Conservation (phyloP, 1,140 invertebrate species). For the Nephila pilipes region DNA sequence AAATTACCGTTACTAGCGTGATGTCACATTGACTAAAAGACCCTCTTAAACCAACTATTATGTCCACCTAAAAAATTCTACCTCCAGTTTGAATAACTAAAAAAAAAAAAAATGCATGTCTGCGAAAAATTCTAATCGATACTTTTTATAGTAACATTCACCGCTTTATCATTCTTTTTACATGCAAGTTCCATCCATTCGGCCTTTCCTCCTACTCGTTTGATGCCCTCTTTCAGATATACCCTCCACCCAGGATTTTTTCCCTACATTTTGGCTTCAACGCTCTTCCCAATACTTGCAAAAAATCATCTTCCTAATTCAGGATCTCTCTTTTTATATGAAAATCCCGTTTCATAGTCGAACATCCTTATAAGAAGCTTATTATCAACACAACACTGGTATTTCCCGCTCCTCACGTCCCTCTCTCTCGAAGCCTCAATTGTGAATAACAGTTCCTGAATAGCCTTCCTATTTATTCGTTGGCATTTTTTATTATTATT, state of each 20-base stretch:
- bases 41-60: too few species aligned
- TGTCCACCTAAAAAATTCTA: neutral
- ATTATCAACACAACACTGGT: constrained; percentile 46
- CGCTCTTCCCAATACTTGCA: neutral
- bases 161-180: constrained; percentile 1
- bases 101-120: neutral
- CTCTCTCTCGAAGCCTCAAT: constrained; percentile 12
- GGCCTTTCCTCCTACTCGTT: constrained; percentile 36
- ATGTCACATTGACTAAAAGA: too few species aligned
- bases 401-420: neutral
- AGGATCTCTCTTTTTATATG: constrained; percentile 43
- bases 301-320: constrained; percentile 14
- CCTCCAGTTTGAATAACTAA: neutral
- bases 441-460: neutral
- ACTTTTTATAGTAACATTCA: neutral
- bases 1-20: too few species aligned
- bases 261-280: neutral
- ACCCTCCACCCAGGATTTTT: neutral
- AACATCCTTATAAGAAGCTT: constrained; percentile 53
- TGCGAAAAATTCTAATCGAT: neutral
- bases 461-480: constrained; percentile 41
- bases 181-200: neutral
- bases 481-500: neutral
- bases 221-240: neutral
- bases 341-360: constrained; percentile 42